phyloP scores from a whole-genome alignment of 2,888 invertebrate species.

The Spilarctia lutea region DNA sequence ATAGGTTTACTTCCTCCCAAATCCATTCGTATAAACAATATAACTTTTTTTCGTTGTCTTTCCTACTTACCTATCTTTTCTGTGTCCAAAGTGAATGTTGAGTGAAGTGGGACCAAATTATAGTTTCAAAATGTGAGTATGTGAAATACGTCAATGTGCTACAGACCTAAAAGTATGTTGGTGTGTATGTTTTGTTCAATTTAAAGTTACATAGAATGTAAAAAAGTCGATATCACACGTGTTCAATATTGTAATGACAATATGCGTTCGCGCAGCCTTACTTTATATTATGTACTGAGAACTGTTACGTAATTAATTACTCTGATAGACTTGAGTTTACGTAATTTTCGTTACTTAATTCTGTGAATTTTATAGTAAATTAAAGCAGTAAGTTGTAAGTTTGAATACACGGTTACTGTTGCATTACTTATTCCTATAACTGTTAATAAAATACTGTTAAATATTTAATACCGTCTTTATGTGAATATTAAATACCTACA shows the following conservation, averaged over 20 bases:
- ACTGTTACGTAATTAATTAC: slow-evolving; percentile 21
- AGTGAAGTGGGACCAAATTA: neutral
- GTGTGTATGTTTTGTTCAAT: neutral
- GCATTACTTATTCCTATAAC: slow-evolving; percentile 6
- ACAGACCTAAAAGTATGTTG: neutral
- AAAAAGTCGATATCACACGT: slow-evolving; percentile 10
- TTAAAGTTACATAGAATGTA: neutral
- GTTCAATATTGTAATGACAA: slow-evolving; percentile 2
- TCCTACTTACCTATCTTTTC: neutral
- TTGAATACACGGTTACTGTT: neutral
- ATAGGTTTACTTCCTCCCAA: too few species aligned
- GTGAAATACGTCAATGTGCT: neutral
- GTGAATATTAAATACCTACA: neutral
- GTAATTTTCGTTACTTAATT: slow-evolving; percentile 11
- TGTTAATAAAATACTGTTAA: slow-evolving; percentile 4
- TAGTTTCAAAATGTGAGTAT: neutral
- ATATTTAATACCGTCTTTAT: neutral
- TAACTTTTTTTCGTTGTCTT: neutral
- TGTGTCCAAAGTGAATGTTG: neutral
- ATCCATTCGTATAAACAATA: neutral
- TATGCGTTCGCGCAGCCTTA: slow-evolving; percentile 10
- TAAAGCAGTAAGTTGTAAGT: slow-evolving; percentile 1
- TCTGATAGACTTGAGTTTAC: slow-evolving; percentile 12
- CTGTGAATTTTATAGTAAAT: neutral
- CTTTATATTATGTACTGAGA: slow-evolving; percentile 17